Conservation (phyloP, 2,797 vertebrate species). For the Sebastes hubbsi region DNA sequence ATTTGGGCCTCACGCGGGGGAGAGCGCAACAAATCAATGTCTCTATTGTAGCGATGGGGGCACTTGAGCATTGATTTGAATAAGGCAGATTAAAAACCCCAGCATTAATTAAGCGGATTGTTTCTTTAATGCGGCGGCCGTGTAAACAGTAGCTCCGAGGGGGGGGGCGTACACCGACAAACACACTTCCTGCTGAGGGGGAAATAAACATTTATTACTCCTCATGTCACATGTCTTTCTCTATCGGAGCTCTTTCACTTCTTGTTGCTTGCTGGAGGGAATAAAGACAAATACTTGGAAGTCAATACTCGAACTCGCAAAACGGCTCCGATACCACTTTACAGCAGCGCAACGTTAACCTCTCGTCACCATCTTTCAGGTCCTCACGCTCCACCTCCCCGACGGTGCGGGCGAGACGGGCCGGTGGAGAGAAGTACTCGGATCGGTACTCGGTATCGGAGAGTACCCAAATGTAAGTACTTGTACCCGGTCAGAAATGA, state of each 20-base stretch:
- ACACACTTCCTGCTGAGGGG: conserved; percentile 14
- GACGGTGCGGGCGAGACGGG: too few relatives aligned
- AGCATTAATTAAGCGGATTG: conserved; percentile 76
- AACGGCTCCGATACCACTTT: too few relatives aligned
- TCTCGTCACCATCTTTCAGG: too few relatives aligned
- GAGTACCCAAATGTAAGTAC: too few relatives aligned
- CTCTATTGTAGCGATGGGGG: conserved; percentile 50
- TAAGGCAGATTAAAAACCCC: conserved; percentile 59
- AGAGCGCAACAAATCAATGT: conserved; percentile 61
- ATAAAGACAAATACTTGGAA: too few relatives aligned
- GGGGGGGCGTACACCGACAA: too few relatives aligned
- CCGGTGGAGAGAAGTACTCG: too few relatives aligned
- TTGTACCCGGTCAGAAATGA: too few relatives aligned
- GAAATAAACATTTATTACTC: neutral
- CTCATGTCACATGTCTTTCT: neutral
- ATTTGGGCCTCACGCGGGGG: conserved; percentile 16
- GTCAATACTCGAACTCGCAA: too few relatives aligned
- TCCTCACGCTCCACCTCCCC: too few relatives aligned
- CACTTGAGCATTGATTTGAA: conserved; percentile 68
- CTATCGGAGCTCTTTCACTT: neutral
- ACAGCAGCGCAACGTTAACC: too few relatives aligned
- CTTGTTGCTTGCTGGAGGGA: neutral
- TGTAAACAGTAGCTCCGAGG: conserved; percentile 36
- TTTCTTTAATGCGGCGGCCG: conserved; percentile 63
- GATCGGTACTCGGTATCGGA: too few relatives aligned